A percentile compares a stretch with the other conserved stretches of the same genome.
phyloP scores from a whole-genome alignment of 2,797 vertebrate species.

The Sebastes trivittatus region DNA sequence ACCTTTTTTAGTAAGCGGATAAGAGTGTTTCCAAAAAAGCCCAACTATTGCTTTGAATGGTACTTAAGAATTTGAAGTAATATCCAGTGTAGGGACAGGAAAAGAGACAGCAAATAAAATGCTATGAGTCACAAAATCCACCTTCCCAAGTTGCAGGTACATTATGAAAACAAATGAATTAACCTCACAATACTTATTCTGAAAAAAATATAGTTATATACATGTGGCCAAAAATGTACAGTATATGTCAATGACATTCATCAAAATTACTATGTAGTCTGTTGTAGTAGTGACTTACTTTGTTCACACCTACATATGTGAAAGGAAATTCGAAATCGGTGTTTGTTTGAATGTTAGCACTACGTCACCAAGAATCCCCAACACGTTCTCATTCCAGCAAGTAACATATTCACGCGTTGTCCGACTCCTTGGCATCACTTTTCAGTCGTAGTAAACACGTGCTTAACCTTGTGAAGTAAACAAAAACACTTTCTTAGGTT shows the following conservation, averaged over 20 bases:
- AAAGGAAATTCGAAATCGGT: no score
- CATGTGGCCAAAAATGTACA: neutral
- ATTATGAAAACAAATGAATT: neutral
- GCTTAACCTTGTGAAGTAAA: no score
- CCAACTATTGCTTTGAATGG: no score
- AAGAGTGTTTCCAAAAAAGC: no score
- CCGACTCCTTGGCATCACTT: accelerated
- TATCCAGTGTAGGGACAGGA: neutral
- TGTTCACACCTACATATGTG: no score
- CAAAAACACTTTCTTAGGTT: no score
- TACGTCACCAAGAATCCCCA: no score
- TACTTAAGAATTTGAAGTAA: no score
- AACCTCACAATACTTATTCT: neutral
- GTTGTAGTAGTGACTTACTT: neutral
- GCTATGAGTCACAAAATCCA: neutral
- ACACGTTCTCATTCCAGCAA: no score
- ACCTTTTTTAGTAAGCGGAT: neutral
- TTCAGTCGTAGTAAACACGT: no score
- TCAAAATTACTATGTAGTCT: neutral
- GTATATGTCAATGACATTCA: neutral
- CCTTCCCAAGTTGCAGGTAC: neutral
- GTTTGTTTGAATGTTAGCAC: no score
- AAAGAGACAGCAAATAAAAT: neutral
- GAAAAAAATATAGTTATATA: neutral
- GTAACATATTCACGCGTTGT: no score